Conservation (phyloP, 2,797 vertebrate species). For the Bovichtus diacanthus region DNA sequence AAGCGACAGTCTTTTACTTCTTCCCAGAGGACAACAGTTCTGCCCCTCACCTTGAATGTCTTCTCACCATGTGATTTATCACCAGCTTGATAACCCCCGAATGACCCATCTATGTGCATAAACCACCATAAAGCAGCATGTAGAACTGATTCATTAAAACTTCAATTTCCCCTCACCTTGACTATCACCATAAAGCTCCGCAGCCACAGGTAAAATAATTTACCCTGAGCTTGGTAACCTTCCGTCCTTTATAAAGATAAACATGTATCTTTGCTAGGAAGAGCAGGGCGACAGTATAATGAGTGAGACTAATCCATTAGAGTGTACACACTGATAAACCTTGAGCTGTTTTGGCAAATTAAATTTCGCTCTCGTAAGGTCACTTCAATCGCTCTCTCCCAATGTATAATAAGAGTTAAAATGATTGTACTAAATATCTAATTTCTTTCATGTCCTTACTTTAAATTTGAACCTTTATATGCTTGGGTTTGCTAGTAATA, state of each 20-base stretch:
- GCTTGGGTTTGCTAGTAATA: neutral
- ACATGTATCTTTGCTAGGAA: constrained; percentile 43
- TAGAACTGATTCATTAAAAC: constrained; percentile 56
- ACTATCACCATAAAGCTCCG: constrained; percentile 38
- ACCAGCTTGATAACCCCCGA: neutral
- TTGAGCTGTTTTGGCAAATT: constrained; percentile 15
- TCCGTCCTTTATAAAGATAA: constrained; percentile 50
- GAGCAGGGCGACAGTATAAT: constrained; percentile 42
- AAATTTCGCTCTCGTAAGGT: neutral
- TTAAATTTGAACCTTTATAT: neutral
- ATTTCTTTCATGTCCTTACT: neutral
- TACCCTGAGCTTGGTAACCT: constrained; percentile 46
- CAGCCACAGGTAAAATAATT: constrained; percentile 42
- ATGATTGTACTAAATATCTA: neutral
- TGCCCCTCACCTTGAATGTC: constrained; percentile 38
- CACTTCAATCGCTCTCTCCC: neutral
- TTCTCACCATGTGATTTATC: constrained; percentile 27
- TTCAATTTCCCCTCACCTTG: constrained; percentile 68
- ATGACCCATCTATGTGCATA: constrained; percentile 29
- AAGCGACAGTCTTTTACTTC: constrained; percentile 20
- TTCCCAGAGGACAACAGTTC: constrained; percentile 5
- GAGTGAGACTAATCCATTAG: constrained; percentile 43
- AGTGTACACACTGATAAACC: constrained; percentile 28
- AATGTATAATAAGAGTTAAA: fast-evolving
- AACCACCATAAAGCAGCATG: constrained; percentile 29